Percentiles rank a stretch among this genome's conserved stretches.
phyloP scores from a whole-genome alignment of 2,113 vertebrate genomes.

The Odontesthes bonariensis region DNA sequence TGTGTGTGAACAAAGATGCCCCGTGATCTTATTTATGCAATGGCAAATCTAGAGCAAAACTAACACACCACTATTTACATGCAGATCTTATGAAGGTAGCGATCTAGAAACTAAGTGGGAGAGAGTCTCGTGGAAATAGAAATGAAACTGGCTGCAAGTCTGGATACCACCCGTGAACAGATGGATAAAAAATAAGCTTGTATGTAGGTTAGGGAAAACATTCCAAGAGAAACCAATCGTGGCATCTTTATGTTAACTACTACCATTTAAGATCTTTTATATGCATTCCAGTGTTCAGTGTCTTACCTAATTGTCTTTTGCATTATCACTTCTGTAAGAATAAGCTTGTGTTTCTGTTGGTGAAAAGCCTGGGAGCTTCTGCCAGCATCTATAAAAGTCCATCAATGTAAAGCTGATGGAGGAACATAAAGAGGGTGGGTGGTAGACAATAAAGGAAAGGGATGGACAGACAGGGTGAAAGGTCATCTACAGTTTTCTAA shows the following conservation, averaged over 20 bases:
- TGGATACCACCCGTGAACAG: not conserved
- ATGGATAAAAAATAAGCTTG: too few species aligned
- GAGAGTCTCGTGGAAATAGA: not conserved
- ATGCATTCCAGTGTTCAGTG: too few species aligned
- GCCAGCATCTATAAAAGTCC: constrained; percentile 1
- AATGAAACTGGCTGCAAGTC: not conserved
- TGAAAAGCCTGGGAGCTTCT: constrained; percentile 25
- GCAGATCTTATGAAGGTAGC: not conserved
- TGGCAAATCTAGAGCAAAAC: constrained; percentile 1
- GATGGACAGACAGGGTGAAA: not conserved
- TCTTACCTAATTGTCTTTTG: too few species aligned
- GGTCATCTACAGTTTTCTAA: not conserved
- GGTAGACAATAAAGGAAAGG: not conserved
- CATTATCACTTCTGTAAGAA: not conserved
- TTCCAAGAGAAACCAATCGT: too few species aligned
- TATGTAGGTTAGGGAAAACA: too few species aligned
- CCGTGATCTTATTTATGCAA: not conserved
- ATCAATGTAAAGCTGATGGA: not conserved
- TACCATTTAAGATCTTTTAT: too few species aligned
- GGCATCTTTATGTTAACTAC: too few species aligned
- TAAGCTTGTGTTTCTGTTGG: not conserved
- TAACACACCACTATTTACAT: not conserved
- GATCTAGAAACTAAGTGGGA: not conserved
- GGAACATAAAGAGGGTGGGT: constrained; percentile 4
- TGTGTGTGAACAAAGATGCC: constrained; percentile 9